Evolutionary conservation across 2,888 invertebrate genomes (phyloP), one percentile per base, ranked within the genome.

Genomic region (Arrhopalites spinosus): DNA sequence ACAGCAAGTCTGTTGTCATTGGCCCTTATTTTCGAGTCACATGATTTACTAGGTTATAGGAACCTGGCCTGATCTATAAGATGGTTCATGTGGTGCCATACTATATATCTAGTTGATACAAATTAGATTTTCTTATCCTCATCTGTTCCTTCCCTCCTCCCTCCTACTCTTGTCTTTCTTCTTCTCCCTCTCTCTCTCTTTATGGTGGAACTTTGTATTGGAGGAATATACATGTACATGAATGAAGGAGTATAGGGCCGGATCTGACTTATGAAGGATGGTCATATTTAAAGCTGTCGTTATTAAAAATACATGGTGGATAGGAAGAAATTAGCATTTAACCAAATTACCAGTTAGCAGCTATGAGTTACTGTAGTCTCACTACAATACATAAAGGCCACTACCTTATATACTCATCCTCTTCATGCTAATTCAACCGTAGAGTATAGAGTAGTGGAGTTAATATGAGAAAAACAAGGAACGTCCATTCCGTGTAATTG

Each of bases 241-340:
- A 7, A 36, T 11, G 36, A 36, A 3, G 36, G 3, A 36, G 5
- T 7, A 36, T 11, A 36, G 11, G 36, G 36, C 36, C 36, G 36
- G 36, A 36, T 36, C 36, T 36, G 3, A 36, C 5, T 36, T 36
- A 36, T 50, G 50, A 17, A 50, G n/a, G n/a, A 5, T 50, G 50
- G 50, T 36, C 36, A 36, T 36, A 36, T 36, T 36, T 36, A 3
- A 50, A 50, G n/a, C 17, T 50, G 50, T n/a, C n/a, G 50, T 50
- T 50, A 50, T 50, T 50, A 50, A 50, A 50, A 50, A 50, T 50
- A 50, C 50, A 50, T 50, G n/a, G 2, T 50, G 15, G 29, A 63
- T 27, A 63, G 25, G 29, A 27, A 67, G 43, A 67, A 36, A 67
- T 67, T 67, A 67, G 43, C 66, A 67, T 67, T 67, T 67, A 45